These are phyloP conservation scores for Dysmachus trigonus DNA, from an alignment of 2,888 invertebrate genomes.

Conservation along the genomic window DNA sequence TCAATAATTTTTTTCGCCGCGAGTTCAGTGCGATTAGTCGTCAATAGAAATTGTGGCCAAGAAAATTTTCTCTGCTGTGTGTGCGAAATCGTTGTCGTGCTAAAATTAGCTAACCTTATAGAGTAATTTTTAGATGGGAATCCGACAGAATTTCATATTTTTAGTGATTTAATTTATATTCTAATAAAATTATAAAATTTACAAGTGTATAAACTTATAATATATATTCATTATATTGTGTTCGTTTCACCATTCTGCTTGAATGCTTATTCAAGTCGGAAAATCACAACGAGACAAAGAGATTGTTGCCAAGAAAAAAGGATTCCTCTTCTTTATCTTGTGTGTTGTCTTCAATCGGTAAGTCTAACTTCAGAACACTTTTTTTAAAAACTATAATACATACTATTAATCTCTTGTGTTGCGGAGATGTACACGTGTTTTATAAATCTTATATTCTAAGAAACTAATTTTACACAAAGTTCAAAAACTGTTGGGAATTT, in stretches of 20 bases:
- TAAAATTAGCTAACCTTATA: constrained; percentile 31
- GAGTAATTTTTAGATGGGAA: constrained; percentile 15
- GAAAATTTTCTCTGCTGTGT: neutral
- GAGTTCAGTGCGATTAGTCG: neutral
- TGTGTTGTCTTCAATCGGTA: neutral
- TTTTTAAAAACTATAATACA: too few relatives aligned
- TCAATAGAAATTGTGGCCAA: neutral
- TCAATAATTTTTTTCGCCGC: neutral
- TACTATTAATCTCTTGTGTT: neutral
- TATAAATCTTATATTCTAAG: neutral
- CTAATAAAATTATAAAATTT: neutral
- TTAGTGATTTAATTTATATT: neutral
- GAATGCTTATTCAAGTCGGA: neutral
- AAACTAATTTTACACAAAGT: neutral
- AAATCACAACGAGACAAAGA: neutral
- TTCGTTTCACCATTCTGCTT: neutral
- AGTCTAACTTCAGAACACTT: neutral
- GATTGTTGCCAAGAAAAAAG: neutral
- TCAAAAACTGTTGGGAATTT: neutral
- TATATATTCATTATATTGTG: neutral
- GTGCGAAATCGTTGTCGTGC: neutral
- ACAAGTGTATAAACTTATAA: neutral
- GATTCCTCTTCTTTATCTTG: neutral
- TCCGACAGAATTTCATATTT: constrained; percentile 1
- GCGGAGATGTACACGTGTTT: neutral